Base-by-base conservation (phyloP, 2,113 vertebrate species). In the Phaethornis superciliosus region DNA sequence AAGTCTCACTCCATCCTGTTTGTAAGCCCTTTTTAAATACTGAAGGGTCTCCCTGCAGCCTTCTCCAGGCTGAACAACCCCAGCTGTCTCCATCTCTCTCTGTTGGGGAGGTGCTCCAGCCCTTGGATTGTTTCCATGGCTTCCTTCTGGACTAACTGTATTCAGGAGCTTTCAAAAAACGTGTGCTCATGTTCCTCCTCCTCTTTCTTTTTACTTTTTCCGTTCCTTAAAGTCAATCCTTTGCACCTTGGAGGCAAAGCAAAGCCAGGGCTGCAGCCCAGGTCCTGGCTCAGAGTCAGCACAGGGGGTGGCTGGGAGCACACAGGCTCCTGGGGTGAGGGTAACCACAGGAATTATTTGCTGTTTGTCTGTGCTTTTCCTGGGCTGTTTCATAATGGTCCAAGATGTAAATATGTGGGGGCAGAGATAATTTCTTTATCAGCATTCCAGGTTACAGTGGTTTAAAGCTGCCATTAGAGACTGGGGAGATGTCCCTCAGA, bases 71-170 rank as follows among this genome's bases (percentile, higher is more conserved):
- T 49, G n/a, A 10, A 32, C 17, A 40, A 11, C 40, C 40, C 40
- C 40, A 40, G 40, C 40, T 40, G 11, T 40, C 40, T 40, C 40
- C 40, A 5, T 12, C 40, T 40, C 40, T 40, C 40, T 40, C 40
- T 40, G 40, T 40, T 40, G 40, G 40, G 5, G 76, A 27, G 35
- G 16, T 15, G 40, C 4, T 56, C 63, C 52, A 37, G 63, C 63
- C 63, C 67, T 40, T 3, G 2, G 14, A 51, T 21, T 5, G 2
- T 22, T 16, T 32, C 8, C 0, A 0, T 22, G 40, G 8, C 32
- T 21, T 46, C 22, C 27, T 54, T 40, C 47, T 15, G 15, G 24
- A 33, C 37, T 23, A 2, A 1, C 15, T 23, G 55, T 0, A 4
- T 58, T 33, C 2, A 3, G 49, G 71, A 70, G 24, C 33, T 83